A percentile compares a stretch with the other conserved stretches of the same genome.
phyloP scores from a whole-genome alignment of 2,113 vertebrate species.

The Callionymus lyra region DNA sequence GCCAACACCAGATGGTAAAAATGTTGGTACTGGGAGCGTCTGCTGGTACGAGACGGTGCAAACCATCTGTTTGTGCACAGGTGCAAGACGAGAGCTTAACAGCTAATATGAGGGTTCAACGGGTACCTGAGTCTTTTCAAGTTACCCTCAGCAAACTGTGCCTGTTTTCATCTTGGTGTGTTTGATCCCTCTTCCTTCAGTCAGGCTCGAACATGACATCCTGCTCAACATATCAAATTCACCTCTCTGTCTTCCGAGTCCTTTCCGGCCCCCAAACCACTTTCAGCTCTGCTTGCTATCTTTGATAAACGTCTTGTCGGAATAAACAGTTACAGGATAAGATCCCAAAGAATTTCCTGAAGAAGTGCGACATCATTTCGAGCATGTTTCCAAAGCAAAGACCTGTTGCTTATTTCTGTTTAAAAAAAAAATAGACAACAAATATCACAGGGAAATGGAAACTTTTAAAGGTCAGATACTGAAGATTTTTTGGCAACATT shows the following conservation, averaged over 20 bases:
- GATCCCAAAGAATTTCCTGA: constrained; percentile 51
- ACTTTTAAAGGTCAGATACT: constrained; percentile 32
- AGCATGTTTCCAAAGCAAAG: constrained; percentile 9
- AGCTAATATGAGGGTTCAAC: constrained; percentile 35
- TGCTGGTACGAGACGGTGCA: constrained; percentile 10
- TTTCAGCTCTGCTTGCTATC: constrained; percentile 16
- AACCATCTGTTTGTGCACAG: constrained; percentile 32
- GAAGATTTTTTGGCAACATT: constrained; percentile 17
- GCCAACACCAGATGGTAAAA: constrained; percentile 27
- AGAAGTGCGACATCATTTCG: constrained; percentile 6
- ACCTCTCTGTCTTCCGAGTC: constrained; percentile 1
- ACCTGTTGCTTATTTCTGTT: constrained; percentile 16
- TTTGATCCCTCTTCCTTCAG: constrained; percentile 27
- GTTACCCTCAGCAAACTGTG: constrained; percentile 24
- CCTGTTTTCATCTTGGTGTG: constrained; percentile 18
- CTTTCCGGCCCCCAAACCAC: constrained; percentile 5
- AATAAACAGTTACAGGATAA: constrained; percentile 40
- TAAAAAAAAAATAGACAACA: constrained; percentile 22
- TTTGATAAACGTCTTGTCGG: constrained; percentile 16
- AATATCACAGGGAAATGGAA: constrained; percentile 20
- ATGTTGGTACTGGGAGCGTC: constrained; percentile 1
- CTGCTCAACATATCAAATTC: constrained; percentile 4
- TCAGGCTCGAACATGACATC: constrained; percentile 15
- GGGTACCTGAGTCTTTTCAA: constrained; percentile 24
- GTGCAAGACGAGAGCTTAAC: constrained; percentile 33